Base-by-base conservation (phyloP, 2,113 vertebrate species). In the Meleagris gallopavo region DNA sequence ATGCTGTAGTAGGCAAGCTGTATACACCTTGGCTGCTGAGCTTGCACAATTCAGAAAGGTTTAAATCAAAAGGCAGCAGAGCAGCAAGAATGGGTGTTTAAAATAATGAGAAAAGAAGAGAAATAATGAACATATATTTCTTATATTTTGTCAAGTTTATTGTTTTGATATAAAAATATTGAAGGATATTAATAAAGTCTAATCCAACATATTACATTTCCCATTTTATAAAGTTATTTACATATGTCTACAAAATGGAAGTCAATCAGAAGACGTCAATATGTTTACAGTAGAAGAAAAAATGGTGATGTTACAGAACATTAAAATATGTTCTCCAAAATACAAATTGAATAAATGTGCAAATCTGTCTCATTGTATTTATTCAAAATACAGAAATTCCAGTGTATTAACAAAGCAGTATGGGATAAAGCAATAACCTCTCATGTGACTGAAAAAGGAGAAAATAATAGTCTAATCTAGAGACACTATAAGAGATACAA, bases 21-120 rank as follows among this genome's bases (percentile, higher is more conserved):
- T 48, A 40, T 25, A 60, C 32, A 66, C 32, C 38, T 86, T 60
- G n/a, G 5, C 9, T 83, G 79, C 79, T 94, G 92, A 83, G 41
- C 72, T 64, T 77, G 86, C 79, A 88, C 38, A 57, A 41, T 64
- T 80, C 64, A 50, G 40, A 64, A 73, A 80, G 2, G 9, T 66
- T 93, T 94, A 90, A 95, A 89, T 90, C 32, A 83, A 43, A 67
- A 88, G 21, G 65, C 65, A 92, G 52, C 17, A 66, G 41, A 88
- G 72, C 60, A 88, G 57, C 29, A 88, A 88, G 69, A 71, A 55
- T 38, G 45, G 43, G n/a, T 7, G 13, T 64, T 67, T 64, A 83
- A 81, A 91, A 86, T 81, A 90, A 77, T 46, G 22, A 83, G 19
- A 79, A 77, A 83, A 4, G 12, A 6, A 86, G 3, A 12, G 7